Conservation (phyloP, 2,113 vertebrate species). For the Sylvia atricapilla region DNA sequence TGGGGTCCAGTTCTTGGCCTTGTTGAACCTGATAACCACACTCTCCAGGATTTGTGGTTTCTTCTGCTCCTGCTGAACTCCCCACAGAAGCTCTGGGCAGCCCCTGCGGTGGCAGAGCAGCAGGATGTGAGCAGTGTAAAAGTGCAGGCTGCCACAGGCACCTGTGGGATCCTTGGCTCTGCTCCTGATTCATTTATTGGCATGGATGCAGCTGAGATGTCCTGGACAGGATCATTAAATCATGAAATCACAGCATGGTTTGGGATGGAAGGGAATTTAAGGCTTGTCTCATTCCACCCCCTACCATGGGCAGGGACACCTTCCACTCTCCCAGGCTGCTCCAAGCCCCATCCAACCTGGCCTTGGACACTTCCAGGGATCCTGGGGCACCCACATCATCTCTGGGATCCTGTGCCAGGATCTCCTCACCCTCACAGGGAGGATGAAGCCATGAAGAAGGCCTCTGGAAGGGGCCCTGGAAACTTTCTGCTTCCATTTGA, state of each 20-base stretch:
- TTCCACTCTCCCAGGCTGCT: rapidly evolving
- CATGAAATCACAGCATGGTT: neutral
- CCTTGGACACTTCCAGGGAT: neutral
- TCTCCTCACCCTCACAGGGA: neutral
- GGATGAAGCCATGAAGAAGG: neutral
- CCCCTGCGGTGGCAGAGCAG: neutral
- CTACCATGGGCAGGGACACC: neutral
- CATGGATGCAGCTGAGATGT: neutral
- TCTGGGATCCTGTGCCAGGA: neutral
- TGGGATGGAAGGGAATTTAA: neutral
- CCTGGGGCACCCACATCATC: neutral
- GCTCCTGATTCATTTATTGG: neutral
- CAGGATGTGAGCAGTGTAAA: neutral
- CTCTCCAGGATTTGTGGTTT: neutral
- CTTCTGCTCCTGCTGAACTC: rapidly evolving
- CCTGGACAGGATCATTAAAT: neutral
- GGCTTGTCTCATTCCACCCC: neutral
- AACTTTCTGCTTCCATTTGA: neutral
- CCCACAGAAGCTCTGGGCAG: neutral
- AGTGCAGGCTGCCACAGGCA: neutral
- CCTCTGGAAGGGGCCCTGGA: neutral
- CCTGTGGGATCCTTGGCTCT: neutral
- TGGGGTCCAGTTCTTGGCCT: neutral
- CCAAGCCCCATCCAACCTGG: rapidly evolving
- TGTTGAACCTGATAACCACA: neutral